Base-by-base conservation (phyloP, 2,888 invertebrate species). In the Oxycera nigricornis region DNA sequence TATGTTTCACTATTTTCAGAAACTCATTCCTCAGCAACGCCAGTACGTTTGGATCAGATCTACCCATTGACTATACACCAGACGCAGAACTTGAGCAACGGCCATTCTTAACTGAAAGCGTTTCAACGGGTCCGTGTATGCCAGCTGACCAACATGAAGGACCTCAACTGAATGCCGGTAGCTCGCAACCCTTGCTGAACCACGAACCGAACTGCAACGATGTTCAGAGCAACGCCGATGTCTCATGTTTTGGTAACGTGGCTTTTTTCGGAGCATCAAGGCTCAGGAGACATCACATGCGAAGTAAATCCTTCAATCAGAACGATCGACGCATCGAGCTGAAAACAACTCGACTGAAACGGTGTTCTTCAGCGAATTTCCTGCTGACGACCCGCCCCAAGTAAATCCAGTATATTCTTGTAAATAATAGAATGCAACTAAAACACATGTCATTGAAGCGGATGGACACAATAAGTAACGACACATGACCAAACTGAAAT, bases 31-130 rank as follows among this genome's bases (percentile, higher is more conserved):
- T 79, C 31, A 82, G 81, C 75, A 81, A 81, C 62, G 81, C 83
- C 52, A 85, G 84, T 72, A 84, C 82, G 70, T 84, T 84, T 76
- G 83, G 83, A 59, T 85, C 84, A 1, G 84, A 85, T 24, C 76
- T 85, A 7, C 83, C 85, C 0, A 76, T 82, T 17, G 85, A 85
- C 78, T 80, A 82, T 1, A 82, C 80, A 7, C 74, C 82, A 68
- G 80, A 65, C 17, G 31, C n/a, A 3, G 41, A 59, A 22, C 22
- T 35, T 22, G 52, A 11, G 9, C 26, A 22, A 3, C 9, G 22
- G 1, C 26, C 57, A 30, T 67, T 65, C 17, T 1, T 24, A 9
- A 20, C 50, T 1, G 2, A 11, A 4, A 28, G 72, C n/a, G 11
- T 28, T 9, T 26, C 55, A 22, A 7, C 35, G 7, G 28, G n/a